These are phyloP conservation scores for Cryptosula pallasiana DNA, from an alignment of 2,888 invertebrate species.

Conservation along the genomic window DNA sequence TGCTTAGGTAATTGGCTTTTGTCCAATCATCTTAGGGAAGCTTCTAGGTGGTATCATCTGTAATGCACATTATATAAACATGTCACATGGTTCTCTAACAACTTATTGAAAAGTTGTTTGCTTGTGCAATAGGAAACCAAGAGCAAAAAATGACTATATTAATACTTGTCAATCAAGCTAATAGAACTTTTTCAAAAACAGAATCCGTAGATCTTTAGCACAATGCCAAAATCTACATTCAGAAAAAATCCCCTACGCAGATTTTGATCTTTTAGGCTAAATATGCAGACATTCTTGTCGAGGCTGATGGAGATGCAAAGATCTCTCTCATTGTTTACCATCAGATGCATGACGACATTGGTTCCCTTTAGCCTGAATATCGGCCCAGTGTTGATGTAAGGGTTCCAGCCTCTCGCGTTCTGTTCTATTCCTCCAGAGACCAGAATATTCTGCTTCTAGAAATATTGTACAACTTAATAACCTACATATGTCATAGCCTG, in stretches of 20 bases:
- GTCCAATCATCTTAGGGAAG: constrained; percentile 4
- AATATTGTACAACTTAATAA: no score
- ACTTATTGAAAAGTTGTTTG: not conserved
- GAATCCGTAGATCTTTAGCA: no score
- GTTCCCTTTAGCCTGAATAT: constrained; percentile 57
- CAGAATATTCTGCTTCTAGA: constrained; percentile 39
- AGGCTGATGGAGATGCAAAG: constrained; percentile 20
- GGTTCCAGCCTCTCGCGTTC: constrained; percentile 71
- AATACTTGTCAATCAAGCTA: no score
- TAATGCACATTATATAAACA: not conserved
- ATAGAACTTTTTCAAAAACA: no score
- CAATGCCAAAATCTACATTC: no score
- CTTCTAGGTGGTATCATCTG: constrained; percentile 21
- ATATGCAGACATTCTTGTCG: constrained; percentile 22
- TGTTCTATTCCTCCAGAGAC: constrained; percentile 69
- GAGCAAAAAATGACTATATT: not conserved
- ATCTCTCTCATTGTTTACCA: constrained; percentile 24
- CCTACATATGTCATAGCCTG: no score
- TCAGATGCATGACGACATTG: constrained; percentile 17
- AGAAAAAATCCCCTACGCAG: constrained; percentile 16
- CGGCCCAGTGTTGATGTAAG: constrained; percentile 67
- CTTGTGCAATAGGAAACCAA: not conserved
- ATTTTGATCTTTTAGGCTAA: constrained; percentile 20
- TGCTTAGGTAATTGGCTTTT: constrained; percentile 12
- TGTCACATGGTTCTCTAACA: not conserved